Evolutionary conservation across 2,888 invertebrate species (phyloP).

Genomic region (Corbicula japonica): DNA sequence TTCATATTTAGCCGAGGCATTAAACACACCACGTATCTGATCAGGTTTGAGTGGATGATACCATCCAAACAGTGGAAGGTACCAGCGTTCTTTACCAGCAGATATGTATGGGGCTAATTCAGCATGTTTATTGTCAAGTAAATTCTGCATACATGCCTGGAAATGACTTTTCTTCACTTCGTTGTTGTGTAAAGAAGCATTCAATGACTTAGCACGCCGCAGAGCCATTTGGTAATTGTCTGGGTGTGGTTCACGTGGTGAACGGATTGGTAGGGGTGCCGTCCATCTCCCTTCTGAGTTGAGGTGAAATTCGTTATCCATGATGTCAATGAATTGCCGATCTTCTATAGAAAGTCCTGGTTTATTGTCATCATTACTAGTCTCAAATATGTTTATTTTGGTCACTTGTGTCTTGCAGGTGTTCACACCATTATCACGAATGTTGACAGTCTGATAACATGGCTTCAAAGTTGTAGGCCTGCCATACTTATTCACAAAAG

Average conservation of each 20-base stretch:
- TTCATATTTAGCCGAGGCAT: too few species aligned
- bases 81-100: too few species aligned
- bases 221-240: slow-evolving; percentile 27
- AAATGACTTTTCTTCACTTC: slow-evolving; percentile 35
- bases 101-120: slow-evolving; percentile 31
- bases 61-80: slow-evolving; percentile 46
- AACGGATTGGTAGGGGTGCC: slow-evolving; percentile 41
- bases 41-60: slow-evolving; percentile 19
- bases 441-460: slow-evolving; percentile 12
- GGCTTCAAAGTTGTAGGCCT: slow-evolving; percentile 12
- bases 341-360: slow-evolving; percentile 12
- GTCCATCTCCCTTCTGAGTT: too few species aligned
- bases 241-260: slow-evolving; percentile 12
- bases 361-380: slow-evolving; percentile 7
- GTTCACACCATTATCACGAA: not conserved
- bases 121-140: slow-evolving; percentile 27
- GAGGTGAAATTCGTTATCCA: slow-evolving; percentile 8
- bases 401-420: too few species aligned
- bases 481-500: slow-evolving; percentile 3
- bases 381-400: not conserved
- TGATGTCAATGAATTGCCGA: slow-evolving; percentile 6
- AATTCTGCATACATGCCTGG: slow-evolving; percentile 28
- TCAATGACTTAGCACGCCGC: too few species aligned
- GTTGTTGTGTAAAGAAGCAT: too few species aligned
- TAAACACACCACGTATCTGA: too few species aligned